Evolutionary conservation across 2,797 vertebrate genomes (phyloP), one percentile per base, ranked within the genome.

Genomic region (Sebastes nivosus): DNA sequence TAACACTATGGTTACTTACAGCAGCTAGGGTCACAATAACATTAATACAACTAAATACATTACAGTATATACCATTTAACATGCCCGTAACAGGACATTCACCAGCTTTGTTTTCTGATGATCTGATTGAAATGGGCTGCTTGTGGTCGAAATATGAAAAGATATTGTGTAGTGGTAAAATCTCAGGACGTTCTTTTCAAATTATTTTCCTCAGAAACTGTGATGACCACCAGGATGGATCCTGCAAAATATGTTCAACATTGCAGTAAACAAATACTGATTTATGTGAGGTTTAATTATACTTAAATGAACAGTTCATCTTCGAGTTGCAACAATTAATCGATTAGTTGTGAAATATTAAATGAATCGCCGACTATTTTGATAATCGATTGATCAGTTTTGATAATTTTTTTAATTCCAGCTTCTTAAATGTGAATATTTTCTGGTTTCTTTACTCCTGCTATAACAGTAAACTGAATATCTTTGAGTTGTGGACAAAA

Each of bases 361-460:
- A 46, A 46, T 46, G 3, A 46, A 46, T 46, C 3, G 16, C 3
- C 0, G 6, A 46, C 16, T 46, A 8, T 46, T 46, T 46, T 46
- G 16, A 18, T 46, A 46, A 46, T 18, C 42, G 16, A 46, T 46
- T 18, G 0, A 46, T 46, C 42, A 46, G 16, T 46, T 46, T 46
- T 0, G 0, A 0, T 46, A 7, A 46, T 46, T 46, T 0, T 46
- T 46, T 16, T 0, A 46, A 18, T 46, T 38, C 0, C 38, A 38
- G 38, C 13, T 3, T 38, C 38, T 38, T 38, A 38, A 38, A 38
- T 0, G 38, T 18, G 16, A 46, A 46, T 46, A 46, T 46, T 46
- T 46, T 46, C 42, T 46, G 42, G 42, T 46, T 18, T 46, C 42
- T 18, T 46, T 46, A 18, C 42, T 18, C 42, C 16, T 42, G 18